A percentile compares a stretch with the other conserved stretches of the same genome.
Conservation (phyloP, 1,140 invertebrate genomes). For the Drosophila mauritiana region DNA sequence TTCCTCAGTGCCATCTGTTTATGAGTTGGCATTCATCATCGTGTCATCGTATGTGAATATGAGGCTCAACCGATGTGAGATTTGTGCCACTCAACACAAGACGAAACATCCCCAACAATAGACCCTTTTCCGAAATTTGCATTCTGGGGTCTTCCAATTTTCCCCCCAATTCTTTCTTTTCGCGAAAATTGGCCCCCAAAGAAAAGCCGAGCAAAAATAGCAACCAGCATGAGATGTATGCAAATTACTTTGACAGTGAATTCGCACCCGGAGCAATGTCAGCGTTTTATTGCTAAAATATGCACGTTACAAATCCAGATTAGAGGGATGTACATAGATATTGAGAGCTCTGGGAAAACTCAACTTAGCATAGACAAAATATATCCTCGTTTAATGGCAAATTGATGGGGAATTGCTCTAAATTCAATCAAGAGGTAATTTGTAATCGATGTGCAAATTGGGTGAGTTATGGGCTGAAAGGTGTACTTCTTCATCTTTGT, state of each 20-base stretch:
- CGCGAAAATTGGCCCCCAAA: constrained; percentile 55
- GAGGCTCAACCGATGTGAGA: constrained; percentile 42
- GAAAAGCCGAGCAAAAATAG: constrained; percentile 30
- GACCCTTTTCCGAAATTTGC: constrained; percentile 42
- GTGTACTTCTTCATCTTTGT: neutral
- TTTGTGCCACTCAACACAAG: constrained; percentile 63
- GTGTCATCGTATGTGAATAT: constrained; percentile 21
- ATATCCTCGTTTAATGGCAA: constrained; percentile 50
- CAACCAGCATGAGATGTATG: constrained; percentile 47
- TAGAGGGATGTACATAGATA: constrained; percentile 33
- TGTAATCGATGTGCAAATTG: constrained; percentile 21
- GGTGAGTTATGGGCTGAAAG: neutral
- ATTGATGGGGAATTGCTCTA: constrained; percentile 33
- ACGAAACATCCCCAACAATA: constrained; percentile 61
- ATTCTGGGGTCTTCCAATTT: constrained; percentile 21
- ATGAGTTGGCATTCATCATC: constrained; percentile 56
- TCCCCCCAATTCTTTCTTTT: neutral
- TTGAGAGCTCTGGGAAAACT: constrained; percentile 13
- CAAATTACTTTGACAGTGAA: constrained; percentile 69
- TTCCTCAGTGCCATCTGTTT: constrained; percentile 26
- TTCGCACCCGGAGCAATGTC: constrained; percentile 45
- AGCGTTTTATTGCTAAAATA: constrained; percentile 72
- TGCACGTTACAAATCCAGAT: constrained; percentile 54
- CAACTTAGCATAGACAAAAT: constrained; percentile 7
- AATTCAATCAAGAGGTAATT: constrained; percentile 50